Conservation (phyloP, 2,113 vertebrate species). For the Eulemur macaco region DNA sequence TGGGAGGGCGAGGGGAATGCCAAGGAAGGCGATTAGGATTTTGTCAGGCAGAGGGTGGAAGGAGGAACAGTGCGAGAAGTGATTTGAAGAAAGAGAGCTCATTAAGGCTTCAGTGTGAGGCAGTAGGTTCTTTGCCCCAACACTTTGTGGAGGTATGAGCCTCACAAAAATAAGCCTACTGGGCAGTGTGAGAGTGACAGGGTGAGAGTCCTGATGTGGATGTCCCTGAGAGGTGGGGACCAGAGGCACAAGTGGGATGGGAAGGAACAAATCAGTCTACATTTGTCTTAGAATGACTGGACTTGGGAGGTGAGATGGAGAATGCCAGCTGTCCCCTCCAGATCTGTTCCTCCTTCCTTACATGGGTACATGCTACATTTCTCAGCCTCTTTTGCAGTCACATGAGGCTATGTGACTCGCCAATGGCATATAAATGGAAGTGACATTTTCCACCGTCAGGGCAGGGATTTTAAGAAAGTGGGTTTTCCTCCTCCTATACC, state of each 20-base stretch:
- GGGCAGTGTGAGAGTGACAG: background rate
- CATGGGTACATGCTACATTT: background rate
- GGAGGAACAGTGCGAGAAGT: background rate
- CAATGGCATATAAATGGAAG: background rate
- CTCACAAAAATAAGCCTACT: no score
- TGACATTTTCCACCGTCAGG: background rate
- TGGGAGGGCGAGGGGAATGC: background rate
- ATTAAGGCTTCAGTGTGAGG: no score
- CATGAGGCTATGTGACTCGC: background rate
- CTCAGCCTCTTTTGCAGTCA: background rate
- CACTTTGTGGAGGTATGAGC: background rate
- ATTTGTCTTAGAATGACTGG: background rate
- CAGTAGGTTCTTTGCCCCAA: background rate
- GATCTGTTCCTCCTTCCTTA: background rate
- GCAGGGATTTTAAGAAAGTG: background rate
- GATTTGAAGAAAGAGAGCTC: background rate
- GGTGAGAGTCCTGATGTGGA: background rate
- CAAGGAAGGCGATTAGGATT: background rate
- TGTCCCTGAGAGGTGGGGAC: background rate
- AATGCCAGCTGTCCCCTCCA: background rate
- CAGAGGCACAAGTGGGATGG: background rate
- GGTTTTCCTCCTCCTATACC: background rate
- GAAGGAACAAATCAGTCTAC: background rate
- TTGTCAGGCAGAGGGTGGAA: background rate
- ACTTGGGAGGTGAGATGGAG: background rate